Conservation (phyloP, 2,888 invertebrate species). For the Apotomis capreana region DNA sequence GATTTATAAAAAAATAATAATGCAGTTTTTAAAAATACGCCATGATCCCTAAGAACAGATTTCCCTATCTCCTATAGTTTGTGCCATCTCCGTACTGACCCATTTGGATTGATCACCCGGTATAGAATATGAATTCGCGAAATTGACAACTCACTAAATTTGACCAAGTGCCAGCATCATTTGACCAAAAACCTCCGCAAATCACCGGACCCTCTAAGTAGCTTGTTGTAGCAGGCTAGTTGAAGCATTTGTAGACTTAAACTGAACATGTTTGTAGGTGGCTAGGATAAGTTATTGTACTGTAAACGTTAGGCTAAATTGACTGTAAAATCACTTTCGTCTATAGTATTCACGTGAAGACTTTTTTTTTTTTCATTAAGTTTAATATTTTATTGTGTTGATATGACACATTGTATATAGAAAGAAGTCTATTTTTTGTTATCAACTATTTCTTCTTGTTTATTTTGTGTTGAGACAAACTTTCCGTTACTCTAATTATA, state of each 20-base stretch:
- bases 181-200: constrained; percentile 8
- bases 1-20: too few relatives aligned
- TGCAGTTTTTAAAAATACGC: too few relatives aligned
- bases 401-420: constrained; percentile 69
- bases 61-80: too few relatives aligned
- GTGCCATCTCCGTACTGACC: too few relatives aligned
- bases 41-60: too few relatives aligned
- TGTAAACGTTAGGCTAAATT: constrained; percentile 59
- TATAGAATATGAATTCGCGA: not conserved
- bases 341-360: constrained; percentile 55
- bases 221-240: constrained; percentile 81
- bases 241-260: constrained; percentile 81
- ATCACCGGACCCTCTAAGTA: constrained; percentile 53
- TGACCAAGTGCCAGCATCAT: not conserved
- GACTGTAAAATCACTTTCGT: constrained; percentile 59
- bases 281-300: constrained; percentile 56
- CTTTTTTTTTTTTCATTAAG: constrained; percentile 50
- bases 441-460: constrained; percentile 69
- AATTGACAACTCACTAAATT: not conserved
- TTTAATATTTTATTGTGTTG: constrained; percentile 49
- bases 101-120: too few relatives aligned
- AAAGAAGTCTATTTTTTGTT: constrained; percentile 73
- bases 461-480: constrained; percentile 72
- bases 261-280: constrained; percentile 66
- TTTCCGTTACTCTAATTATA: constrained; percentile 73